A percentile compares a stretch with the other conserved stretches of the same genome.
Evolutionary conservation across 2,888 invertebrate species (phyloP).

Genomic region (Amaurobius ferox): DNA sequence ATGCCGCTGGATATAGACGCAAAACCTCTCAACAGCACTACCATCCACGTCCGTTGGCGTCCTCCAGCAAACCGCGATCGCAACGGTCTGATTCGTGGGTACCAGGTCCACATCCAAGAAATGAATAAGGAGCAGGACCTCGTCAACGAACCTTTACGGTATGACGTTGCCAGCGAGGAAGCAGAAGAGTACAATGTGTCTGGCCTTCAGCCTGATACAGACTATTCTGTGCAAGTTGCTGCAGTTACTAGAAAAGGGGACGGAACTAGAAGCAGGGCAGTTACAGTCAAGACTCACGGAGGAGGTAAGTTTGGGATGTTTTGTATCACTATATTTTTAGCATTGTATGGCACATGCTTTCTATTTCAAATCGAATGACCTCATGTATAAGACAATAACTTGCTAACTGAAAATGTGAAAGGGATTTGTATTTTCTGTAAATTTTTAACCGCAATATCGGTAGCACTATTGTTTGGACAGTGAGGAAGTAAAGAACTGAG

Average conservation of each 20-base stretch:
- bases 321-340: too few species aligned
- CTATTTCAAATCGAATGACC: too few species aligned
- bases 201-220: conserved; percentile 95
- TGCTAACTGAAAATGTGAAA: too few species aligned
- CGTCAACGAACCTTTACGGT: conserved; percentile 89
- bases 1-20: conserved; percentile 95
- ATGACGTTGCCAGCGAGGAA: conserved; percentile 88
- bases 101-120: conserved; percentile 96
- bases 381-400: too few species aligned
- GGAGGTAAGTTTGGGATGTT: conserved; percentile 88
- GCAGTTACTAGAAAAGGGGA: conserved; percentile 98
- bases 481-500: too few species aligned
- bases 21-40: conserved; percentile 94
- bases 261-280: conserved; percentile 92
- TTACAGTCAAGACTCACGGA: conserved; percentile 92
- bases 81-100: conserved; percentile 96
- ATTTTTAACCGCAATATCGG: background rate
- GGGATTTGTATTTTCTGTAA: too few species aligned
- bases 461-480: too few species aligned
- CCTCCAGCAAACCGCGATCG: conserved; percentile 93
- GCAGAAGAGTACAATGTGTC: conserved; percentile 87
- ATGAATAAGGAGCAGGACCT: conserved; percentile 88
- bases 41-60: conserved; percentile 95
- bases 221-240: conserved; percentile 91
- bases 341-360: too few species aligned